phyloP scores from a whole-genome alignment of 2,888 invertebrate species.

The Coleophora deauratella region DNA sequence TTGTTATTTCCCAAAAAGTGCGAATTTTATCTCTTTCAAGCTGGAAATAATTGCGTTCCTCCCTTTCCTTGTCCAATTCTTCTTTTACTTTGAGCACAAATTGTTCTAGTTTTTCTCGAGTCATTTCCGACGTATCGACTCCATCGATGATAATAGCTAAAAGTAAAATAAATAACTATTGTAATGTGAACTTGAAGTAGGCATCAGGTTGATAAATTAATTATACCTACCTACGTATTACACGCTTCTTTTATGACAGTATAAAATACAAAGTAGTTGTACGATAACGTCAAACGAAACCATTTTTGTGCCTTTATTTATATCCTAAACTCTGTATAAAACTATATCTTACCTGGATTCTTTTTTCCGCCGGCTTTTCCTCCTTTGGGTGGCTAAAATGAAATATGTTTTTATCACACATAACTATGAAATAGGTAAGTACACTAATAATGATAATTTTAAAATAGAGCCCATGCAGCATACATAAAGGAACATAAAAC shows the following conservation, averaged over 20 bases:
- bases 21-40: conserved; percentile 94
- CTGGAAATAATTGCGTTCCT: conserved; percentile 96
- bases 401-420: not conserved
- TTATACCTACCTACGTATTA: no score
- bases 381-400: conserved; percentile 57
- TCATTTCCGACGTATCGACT: conserved; percentile 93
- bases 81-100: conserved; percentile 90
- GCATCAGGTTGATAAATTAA: no score
- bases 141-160: conserved; percentile 86
- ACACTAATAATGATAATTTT: no score
- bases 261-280: no score
- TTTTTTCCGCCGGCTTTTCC: conserved; percentile 50
- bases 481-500: no score
- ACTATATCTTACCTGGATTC: conserved; percentile 38
- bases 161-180: conserved; percentile 18
- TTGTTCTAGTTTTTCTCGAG: conserved; percentile 92
- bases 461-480: no score
- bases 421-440: no score
- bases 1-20: conserved; percentile 96
- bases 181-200: no score
- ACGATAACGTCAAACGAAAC: no score
- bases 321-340: not conserved
- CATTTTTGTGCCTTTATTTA: no score
- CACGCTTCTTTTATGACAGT: no score
- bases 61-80: conserved; percentile 94